phyloP scores from a whole-genome alignment of 2,888 invertebrate species.

The Caenorhabditis becei region DNA sequence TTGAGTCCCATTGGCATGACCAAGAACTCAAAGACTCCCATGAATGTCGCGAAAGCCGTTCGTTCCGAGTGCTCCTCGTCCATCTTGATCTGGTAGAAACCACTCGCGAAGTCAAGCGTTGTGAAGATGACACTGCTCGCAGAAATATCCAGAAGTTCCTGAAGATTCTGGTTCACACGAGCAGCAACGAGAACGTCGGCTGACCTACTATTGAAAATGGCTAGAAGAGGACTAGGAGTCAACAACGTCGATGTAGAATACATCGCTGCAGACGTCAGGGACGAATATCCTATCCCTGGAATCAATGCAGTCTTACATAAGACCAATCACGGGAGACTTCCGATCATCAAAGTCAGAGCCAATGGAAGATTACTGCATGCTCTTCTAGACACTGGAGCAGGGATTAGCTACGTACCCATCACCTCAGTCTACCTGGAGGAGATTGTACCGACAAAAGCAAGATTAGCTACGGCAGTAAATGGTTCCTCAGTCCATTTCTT shows the following conservation, averaged over 20 bases:
- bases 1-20: slow-evolving; percentile 55
- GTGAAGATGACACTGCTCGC: slow-evolving; percentile 13
- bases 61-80: slow-evolving; percentile 4
- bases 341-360: not conserved
- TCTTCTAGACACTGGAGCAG: no score
- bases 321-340: not conserved
- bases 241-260: not conserved
- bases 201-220: not conserved
- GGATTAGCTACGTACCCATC: no score
- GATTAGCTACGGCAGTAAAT: no score
- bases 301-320: not conserved
- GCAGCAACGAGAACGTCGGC: not conserved
- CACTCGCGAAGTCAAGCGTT: slow-evolving; percentile 37
- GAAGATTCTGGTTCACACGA: slow-evolving; percentile 28
- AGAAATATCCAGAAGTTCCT: slow-evolving; percentile 6
- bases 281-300: slow-evolving; percentile 5
- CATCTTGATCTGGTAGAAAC: slow-evolving; percentile 54
- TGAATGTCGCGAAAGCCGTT: slow-evolving; percentile 44
- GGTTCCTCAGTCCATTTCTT: no score
- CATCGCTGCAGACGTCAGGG: not conserved
- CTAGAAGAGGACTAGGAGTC: not conserved
- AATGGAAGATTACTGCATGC: no score
- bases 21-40: slow-evolving; percentile 38
- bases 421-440: no score
- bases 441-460: no score